A percentile compares a stretch with the other conserved stretches of the same genome.
Evolutionary conservation across 2,888 invertebrate genomes (phyloP).

Genomic region (Cephus spinipes): DNA sequence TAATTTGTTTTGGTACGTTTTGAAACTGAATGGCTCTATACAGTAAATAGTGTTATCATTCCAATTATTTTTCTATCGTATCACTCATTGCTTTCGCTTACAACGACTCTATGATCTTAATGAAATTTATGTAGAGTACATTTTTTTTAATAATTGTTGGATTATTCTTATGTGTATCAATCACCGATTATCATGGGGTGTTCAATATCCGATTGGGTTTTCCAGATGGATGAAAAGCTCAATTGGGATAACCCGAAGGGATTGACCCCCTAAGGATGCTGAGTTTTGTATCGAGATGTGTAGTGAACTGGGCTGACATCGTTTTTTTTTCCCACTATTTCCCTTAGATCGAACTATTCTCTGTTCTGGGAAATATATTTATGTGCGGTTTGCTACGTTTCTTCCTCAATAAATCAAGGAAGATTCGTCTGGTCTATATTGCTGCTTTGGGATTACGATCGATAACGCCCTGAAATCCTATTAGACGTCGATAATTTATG

Average conservation of each 20-base stretch:
- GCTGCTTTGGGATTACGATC: neutral
- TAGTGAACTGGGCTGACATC: neutral
- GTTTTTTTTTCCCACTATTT: neutral
- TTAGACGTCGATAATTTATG: conserved; percentile 5
- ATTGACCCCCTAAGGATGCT: neutral
- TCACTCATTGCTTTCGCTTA: neutral
- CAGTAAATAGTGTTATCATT: neutral
- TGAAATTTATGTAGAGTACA: neutral
- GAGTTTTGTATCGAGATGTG: neutral
- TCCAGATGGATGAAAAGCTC: neutral
- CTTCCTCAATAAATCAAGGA: neutral
- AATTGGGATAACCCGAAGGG: neutral
- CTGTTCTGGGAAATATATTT: neutral
- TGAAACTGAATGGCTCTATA: no score
- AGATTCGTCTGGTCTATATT: neutral
- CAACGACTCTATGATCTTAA: neutral
- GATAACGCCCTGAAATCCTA: neutral
- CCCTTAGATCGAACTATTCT: neutral
- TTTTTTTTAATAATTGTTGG: neutral
- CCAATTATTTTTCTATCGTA: neutral
- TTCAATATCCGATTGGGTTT: neutral
- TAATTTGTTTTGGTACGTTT: no score
- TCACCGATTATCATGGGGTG: neutral
- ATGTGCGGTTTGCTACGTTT: neutral
- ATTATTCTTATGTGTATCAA: neutral